These are phyloP conservation scores for Leptodirus hochenwartii DNA, from an alignment of 2,888 invertebrate species.

Conservation along the genomic window DNA sequence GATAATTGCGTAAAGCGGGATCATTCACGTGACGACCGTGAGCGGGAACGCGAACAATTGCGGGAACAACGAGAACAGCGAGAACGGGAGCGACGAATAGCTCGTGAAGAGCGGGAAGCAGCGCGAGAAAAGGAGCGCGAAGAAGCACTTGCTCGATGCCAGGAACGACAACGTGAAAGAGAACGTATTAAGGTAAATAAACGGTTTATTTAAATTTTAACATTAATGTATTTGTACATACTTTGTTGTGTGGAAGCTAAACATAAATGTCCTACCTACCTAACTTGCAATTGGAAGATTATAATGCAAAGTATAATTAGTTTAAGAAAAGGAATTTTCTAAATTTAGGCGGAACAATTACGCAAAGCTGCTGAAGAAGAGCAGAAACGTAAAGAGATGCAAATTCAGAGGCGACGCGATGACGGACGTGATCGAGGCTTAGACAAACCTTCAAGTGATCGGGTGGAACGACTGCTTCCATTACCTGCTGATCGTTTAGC, in stretches of 20 bases:
- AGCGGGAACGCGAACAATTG: slow-evolving; percentile 37
- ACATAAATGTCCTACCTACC: too few relatives aligned
- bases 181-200: slow-evolving; percentile 32
- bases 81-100: slow-evolving; percentile 27
- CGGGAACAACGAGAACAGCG: too few relatives aligned
- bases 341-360: too few relatives aligned
- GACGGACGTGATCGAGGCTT: slow-evolving; percentile 32
- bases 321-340: too few relatives aligned
- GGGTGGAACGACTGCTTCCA: slow-evolving; percentile 40
- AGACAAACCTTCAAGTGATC: slow-evolving; percentile 37
- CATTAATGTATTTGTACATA: too few relatives aligned
- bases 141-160: slow-evolving; percentile 47
- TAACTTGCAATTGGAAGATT: too few relatives aligned
- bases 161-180: slow-evolving; percentile 36
- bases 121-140: slow-evolving; percentile 41
- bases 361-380: too few relatives aligned
- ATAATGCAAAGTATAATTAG: too few relatives aligned
- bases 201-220: too few relatives aligned
- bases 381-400: slow-evolving; percentile 28
- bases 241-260: too few relatives aligned
- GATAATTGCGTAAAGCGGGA: too few relatives aligned
- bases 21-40: slow-evolving; percentile 31
- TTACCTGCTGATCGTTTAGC: slow-evolving; percentile 35
- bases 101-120: slow-evolving; percentile 35
- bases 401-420: slow-evolving; percentile 30